phyloP scores from a whole-genome alignment of 2,888 invertebrate genomes.

The Hydrotaea diabolus region DNA sequence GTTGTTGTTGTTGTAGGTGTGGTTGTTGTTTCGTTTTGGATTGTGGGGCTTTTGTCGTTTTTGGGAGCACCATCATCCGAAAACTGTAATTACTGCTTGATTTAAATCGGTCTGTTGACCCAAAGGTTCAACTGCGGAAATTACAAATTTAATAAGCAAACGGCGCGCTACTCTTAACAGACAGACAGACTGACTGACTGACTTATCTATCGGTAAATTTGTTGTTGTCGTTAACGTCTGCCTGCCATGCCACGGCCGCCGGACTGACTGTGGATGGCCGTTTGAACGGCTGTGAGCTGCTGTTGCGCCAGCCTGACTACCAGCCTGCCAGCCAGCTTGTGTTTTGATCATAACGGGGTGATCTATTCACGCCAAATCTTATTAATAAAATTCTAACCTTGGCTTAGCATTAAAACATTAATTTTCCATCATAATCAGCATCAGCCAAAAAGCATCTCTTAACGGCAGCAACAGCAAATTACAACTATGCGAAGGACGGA shows the following conservation, averaged over 20 bases:
- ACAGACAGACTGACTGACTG: too few species aligned
- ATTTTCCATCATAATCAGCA: slow-evolving; percentile 65
- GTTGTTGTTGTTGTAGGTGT: slow-evolving; percentile 31
- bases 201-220: slow-evolving; percentile 36
- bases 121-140: slow-evolving; percentile 79
- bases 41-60: slow-evolving; percentile 41
- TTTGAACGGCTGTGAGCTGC: slow-evolving; percentile 9
- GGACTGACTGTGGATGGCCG: slow-evolving; percentile 4
- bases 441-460: slow-evolving; percentile 34
- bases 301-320: slow-evolving; percentile 17
- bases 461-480: slow-evolving; percentile 61
- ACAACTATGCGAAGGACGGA: slow-evolving; percentile 5
- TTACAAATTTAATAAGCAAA: slow-evolving; percentile 78
- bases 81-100: slow-evolving; percentile 76
- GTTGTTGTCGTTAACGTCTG: slow-evolving; percentile 25
- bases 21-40: too few species aligned
- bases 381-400: slow-evolving; percentile 69
- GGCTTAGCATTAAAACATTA: slow-evolving; percentile 67
- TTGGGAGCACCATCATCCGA: slow-evolving; percentile 51
- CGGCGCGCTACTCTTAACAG: slow-evolving; percentile 52
- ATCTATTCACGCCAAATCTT: slow-evolving; percentile 68
- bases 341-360: slow-evolving; percentile 60
- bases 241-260: not conserved
- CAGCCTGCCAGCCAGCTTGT: slow-evolving; percentile 13
- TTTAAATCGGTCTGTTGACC: slow-evolving; percentile 79